phyloP scores from a whole-genome alignment of 2,888 invertebrate genomes.

The Dusona sp. region DNA sequence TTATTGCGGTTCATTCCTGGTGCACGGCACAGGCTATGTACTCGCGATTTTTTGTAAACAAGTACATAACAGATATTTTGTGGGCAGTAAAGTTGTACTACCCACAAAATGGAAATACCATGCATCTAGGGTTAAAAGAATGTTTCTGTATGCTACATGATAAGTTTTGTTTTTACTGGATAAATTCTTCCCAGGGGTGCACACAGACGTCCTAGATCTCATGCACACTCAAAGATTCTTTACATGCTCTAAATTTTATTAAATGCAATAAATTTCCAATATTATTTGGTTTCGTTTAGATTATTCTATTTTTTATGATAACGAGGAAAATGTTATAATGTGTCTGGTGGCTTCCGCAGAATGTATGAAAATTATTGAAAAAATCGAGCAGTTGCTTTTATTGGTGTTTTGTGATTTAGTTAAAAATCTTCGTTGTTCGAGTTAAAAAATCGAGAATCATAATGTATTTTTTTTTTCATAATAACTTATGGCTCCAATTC shows the following conservation, averaged over 20 bases:
- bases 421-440: not conserved
- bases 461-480: not conserved
- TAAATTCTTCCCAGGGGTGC: not conserved
- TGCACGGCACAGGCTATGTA: slow-evolving; percentile 19
- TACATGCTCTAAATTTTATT: not conserved
- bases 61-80: not conserved
- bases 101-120: slow-evolving; percentile 22
- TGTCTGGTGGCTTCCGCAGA: no score
- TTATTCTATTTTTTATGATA: not conserved
- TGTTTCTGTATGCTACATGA: not conserved
- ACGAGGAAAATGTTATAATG: no score
- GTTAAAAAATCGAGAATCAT: not conserved
- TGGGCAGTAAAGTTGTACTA: not conserved
- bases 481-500: not conserved
- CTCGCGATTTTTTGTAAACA: slow-evolving; percentile 15
- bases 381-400: no score
- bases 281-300: not conserved
- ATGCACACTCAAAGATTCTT: not conserved
- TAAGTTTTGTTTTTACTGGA: not conserved
- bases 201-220: not conserved
- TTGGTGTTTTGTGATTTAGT: no score
- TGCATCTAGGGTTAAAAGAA: not conserved
- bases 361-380: no score
- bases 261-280: not conserved
- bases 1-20: slow-evolving; percentile 60